Evolutionary conservation across 2,113 vertebrate genomes (phyloP), one percentile per base, ranked within the genome.

Genomic region (Indicator indicator): DNA sequence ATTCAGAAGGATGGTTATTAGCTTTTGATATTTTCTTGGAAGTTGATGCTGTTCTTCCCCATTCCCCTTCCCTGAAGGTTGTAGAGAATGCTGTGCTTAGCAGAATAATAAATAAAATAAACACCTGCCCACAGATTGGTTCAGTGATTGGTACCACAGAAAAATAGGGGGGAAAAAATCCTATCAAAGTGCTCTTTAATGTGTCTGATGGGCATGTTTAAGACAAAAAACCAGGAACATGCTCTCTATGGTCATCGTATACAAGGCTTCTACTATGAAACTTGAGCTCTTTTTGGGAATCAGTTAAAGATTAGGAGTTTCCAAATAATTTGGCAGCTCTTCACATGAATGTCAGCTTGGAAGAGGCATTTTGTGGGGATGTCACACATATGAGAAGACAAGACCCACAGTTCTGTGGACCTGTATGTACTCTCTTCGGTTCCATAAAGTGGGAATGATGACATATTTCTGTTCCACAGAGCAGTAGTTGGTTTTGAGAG

Each of bases 71-170:
- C 72, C 97, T 97, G 97, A 97, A 98, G 98, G 98, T 98, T 98
- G 97, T 91, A 74, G 89, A 97, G 98, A 98, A 97, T 98, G 98
- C 98, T 98, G 98, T 98, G 98, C 98, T 98, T 98, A 98, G 98
- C 98, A 97, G 98, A 98, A 98, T 98, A 98, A 98, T 98, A 98
- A 96, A 92, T 89, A 96, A 94, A 95, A 88, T 83, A 96, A 95
- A 96, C 94, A 96, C 93, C 91, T 98, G 98, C 95, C 70, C 32
- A 86, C 27, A 93, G 97, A 98, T 98, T 98, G 97, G 97, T 98
- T 98, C 97, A 97, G 90, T 98, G 98, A 98, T 98, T 97, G 97
- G 97, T 94, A 94, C 94, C 82, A 4, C 38, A 73, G 54, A 76
- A 89, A 77, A 90, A n/a, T 0, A 9, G 5, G 3, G 42, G n/a